Evolutionary conservation across 2,888 invertebrate genomes (phyloP).

Genomic region (Candidula unifasciata): DNA sequence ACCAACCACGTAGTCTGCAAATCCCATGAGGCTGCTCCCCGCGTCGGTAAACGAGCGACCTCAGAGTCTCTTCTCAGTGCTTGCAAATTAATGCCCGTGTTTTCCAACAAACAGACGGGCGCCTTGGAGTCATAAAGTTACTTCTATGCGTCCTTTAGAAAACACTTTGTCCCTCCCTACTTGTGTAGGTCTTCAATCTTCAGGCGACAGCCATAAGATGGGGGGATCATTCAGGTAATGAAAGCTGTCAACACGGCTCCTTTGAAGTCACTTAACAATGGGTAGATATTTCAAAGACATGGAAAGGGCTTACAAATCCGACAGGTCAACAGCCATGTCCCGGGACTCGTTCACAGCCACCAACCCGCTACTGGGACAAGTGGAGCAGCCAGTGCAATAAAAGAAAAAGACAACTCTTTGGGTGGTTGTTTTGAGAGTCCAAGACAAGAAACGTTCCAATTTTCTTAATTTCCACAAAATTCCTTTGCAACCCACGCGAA

Average conservation of each 20-base stretch:
- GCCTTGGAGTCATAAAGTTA: conserved; percentile 23
- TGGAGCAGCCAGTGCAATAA: conserved; percentile 17
- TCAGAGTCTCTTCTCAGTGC: neutral
- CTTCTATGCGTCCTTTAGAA: conserved; percentile 6
- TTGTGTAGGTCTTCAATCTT: conserved; percentile 11
- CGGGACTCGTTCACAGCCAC: neutral
- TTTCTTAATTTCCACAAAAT: no score
- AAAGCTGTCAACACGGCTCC: conserved; percentile 26
- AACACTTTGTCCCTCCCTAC: neutral
- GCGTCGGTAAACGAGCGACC: neutral
- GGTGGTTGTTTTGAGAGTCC: neutral
- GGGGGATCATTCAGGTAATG: conserved; percentile 39
- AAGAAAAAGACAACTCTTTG: neutral
- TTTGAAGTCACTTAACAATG: conserved; percentile 39
- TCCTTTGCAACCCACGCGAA: no score
- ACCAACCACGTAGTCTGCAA: conserved; percentile 12
- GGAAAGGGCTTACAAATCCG: conserved; percentile 39
- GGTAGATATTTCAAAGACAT: conserved; percentile 42
- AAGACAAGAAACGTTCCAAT: neutral
- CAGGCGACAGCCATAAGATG: conserved; percentile 35
- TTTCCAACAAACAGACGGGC: conserved; percentile 19
- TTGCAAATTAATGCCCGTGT: conserved; percentile 38
- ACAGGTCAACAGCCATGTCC: conserved; percentile 31
- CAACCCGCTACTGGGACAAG: neutral
- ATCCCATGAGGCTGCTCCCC: neutral